Evolutionary conservation across 2,113 vertebrate genomes (phyloP).

Genomic region (Aramus guarauna): DNA sequence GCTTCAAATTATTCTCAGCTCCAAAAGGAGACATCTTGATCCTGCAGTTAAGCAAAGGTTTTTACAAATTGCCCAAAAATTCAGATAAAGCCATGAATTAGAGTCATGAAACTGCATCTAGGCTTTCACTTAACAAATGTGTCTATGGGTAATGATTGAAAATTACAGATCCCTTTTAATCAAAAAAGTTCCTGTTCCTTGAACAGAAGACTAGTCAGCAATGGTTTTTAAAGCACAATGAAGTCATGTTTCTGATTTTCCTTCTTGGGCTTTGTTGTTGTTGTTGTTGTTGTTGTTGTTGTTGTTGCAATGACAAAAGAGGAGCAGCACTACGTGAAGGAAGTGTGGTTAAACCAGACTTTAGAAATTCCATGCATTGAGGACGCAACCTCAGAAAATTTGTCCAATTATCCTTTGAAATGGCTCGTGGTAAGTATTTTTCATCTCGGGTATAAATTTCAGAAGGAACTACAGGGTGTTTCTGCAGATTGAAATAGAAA

Average conservation of each 20-base stretch:
- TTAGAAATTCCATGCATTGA: conserved; percentile 72
- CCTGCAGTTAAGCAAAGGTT: neutral
- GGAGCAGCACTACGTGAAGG: conserved; percentile 40
- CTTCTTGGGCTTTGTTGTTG: neutral
- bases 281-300: neutral
- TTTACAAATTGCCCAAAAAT: neutral
- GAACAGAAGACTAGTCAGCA: neutral
- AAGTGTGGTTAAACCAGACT: conserved; percentile 50
- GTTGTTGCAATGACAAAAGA: conserved; percentile 29
- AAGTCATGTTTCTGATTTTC: conserved; percentile 6
- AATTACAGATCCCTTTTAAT: neutral
- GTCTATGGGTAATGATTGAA: neutral
- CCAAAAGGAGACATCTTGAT: neutral
- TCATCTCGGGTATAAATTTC: conserved; percentile 25
- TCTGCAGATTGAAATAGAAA: neutral
- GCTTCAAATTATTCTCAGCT: neutral
- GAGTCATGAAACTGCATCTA: neutral
- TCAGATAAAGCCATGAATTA: neutral
- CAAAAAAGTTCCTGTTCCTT: neutral
- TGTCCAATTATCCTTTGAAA: conserved; percentile 51
- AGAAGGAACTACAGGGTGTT: neutral
- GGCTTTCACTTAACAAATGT: neutral
- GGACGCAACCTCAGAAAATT: neutral
- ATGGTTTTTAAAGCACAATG: neutral
- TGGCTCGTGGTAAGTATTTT: conserved; percentile 72